Evolutionary conservation across 2,888 invertebrate species (phyloP), one percentile per base, ranked within the genome.

Genomic region (Diplazon laetatorius): DNA sequence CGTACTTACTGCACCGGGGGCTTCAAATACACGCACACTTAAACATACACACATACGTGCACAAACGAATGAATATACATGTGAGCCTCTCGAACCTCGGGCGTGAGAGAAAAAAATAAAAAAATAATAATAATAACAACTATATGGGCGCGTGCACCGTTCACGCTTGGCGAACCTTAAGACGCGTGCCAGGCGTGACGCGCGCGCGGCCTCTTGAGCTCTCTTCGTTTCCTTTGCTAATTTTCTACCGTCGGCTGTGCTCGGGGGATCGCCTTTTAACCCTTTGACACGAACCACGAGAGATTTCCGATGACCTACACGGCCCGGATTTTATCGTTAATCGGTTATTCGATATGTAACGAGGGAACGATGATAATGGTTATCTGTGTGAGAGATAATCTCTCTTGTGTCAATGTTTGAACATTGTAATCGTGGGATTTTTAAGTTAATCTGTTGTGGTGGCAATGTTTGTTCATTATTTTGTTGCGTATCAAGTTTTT

Each of bases 151-250:
- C 83, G 85, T 84, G 87, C 86, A 86, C 83, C 87, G n/a, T 90
- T 89, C 89, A 89, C 89, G 89, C 87, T 87, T 84, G 84, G 87
- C 84, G 86, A 83, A 81, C 82, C 75, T 75, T 62, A 82, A 79
- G 85, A 85, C 86, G 86, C 85, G 87, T 87, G 87, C 86, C 82
- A 76, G 82, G 85, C 85, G 84, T 85, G 85, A 86, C 86, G n/a
- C n/a, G n/a, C n/a, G n/a, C n/a, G n/a, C n/a, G 85, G 83, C 80
- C 78, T 82, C 78, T 69, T 14, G 85, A 83, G 80, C 78, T 82
- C 78, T 69, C 30, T n/a, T 73, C 50, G 79, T 71, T 72, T 59
- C 35, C 55, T 73, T 68, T 74, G 69, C 76, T 79, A 57, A 79
- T 80, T 66, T n/a, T n/a, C n/a, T n/a, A n/a, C n/a, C 71, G 76